phyloP scores from a whole-genome alignment of 2,113 vertebrate genomes.

The Cervus canadensis region DNA sequence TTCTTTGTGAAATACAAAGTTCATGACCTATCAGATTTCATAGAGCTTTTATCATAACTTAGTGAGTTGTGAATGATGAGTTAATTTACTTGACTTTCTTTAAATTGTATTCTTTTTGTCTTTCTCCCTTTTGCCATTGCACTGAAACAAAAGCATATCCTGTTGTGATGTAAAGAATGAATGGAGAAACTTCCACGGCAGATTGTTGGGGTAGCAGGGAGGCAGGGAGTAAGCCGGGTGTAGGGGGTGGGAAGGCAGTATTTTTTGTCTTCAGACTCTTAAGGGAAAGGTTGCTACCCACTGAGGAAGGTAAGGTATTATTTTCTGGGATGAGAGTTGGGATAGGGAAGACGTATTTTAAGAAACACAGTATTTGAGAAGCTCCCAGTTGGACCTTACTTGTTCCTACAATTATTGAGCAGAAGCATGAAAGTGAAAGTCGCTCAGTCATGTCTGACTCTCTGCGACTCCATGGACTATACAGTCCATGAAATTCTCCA shows the following conservation, averaged over 20 bases:
- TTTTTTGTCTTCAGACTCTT: background rate
- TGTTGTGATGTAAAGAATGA: background rate
- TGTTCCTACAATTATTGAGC: background rate
- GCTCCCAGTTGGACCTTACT: background rate
- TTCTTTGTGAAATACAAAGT: background rate
- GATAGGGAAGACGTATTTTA: background rate
- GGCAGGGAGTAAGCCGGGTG: background rate
- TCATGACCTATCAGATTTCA: background rate
- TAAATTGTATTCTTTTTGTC: background rate
- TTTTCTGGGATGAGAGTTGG: background rate
- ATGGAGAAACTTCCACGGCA: background rate
- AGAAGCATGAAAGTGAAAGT: background rate
- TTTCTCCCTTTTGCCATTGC: background rate
- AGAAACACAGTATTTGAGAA: background rate
- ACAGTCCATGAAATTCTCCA: background rate
- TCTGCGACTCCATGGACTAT: background rate
- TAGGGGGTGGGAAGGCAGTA: background rate
- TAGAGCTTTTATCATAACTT: background rate
- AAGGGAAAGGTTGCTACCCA: background rate
- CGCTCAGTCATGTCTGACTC: background rate
- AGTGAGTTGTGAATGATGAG: background rate
- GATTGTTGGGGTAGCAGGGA: background rate
- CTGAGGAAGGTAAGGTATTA: background rate
- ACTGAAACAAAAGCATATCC: background rate
- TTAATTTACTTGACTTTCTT: background rate